Conservation (phyloP, 2,888 invertebrate genomes). For the Salticus scenicus region DNA sequence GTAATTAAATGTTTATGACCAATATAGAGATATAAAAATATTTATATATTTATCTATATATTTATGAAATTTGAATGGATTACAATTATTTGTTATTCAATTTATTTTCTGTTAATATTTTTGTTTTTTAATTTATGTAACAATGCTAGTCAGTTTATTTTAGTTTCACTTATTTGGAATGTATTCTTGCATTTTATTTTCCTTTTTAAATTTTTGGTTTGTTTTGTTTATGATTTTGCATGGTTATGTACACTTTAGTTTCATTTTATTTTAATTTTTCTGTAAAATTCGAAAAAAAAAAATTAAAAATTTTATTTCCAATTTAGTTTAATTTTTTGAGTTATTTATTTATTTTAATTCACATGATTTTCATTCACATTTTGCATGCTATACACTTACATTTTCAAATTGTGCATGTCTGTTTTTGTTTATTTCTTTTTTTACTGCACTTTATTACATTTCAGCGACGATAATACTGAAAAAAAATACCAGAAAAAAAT, state of each 20-base stretch:
- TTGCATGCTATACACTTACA: conserved; percentile 37
- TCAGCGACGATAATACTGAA: not conserved
- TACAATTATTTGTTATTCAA: conserved; percentile 10
- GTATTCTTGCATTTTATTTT: conserved; percentile 14
- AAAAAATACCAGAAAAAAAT: too few relatives aligned
- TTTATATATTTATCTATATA: not conserved
- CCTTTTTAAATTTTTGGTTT: conserved; percentile 28
- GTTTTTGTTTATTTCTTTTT: too few relatives aligned
- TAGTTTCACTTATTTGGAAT: conserved; percentile 32
- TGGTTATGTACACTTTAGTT: conserved; percentile 35
- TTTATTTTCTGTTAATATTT: conserved; percentile 21
- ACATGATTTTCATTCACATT: not conserved
- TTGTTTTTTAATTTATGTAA: conserved; percentile 8
- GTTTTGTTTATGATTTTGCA: conserved; percentile 55
- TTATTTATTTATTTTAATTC: not conserved
- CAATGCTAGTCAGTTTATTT: conserved; percentile 33
- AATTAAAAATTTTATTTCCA: conserved; percentile 61
- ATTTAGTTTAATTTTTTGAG: conserved; percentile 45
- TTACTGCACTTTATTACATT: not conserved
- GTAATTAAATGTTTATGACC: conserved; percentile 28
- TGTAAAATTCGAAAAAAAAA: conserved; percentile 43
- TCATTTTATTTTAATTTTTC: conserved; percentile 38
- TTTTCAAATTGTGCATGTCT: conserved; percentile 29
- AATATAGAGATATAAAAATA: conserved; percentile 9
- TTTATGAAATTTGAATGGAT: conserved; percentile 23